phyloP scores from a whole-genome alignment of 2,797 vertebrate genomes.

The Choloepus didactylus region DNA sequence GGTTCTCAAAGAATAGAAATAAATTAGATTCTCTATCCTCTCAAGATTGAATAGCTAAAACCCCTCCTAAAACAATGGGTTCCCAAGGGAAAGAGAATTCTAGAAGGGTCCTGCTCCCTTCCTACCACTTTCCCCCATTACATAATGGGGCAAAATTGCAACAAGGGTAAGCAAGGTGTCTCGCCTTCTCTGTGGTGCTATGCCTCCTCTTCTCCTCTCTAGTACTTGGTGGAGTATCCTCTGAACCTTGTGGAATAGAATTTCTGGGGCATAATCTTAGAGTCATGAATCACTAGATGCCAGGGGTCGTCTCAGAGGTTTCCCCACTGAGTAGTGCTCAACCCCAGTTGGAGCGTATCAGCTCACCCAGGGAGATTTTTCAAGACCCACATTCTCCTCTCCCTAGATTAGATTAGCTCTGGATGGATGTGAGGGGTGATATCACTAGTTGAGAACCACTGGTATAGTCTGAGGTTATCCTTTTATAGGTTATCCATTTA shows the following conservation, averaged over 20 bases:
- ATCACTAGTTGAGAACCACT: not conserved
- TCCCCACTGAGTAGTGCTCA: not conserved
- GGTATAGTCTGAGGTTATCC: not conserved
- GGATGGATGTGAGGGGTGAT: not conserved
- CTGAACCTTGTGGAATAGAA: not conserved
- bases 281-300: not conserved
- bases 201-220: not conserved
- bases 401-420: not conserved
- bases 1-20: conserved; percentile 16
- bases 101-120: not conserved
- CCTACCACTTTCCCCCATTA: not conserved
- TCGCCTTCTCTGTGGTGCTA: not conserved
- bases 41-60: conserved; percentile 9
- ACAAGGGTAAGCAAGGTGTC: not conserved
- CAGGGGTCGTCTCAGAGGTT: not conserved
- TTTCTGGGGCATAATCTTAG: not conserved
- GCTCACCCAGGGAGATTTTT: not conserved
- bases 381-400: not conserved
- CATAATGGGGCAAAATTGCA: not conserved
- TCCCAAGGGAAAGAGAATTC: not conserved
- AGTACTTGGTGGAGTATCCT: not conserved
- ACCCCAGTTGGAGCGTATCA: not conserved
- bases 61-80: not conserved
- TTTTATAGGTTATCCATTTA: not conserved
- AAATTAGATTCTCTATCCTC: not conserved